Percentiles rank a stretch among this genome's conserved stretches.
phyloP scores from a whole-genome alignment of 2,113 vertebrate species.

The Platysternon megacephalum region DNA sequence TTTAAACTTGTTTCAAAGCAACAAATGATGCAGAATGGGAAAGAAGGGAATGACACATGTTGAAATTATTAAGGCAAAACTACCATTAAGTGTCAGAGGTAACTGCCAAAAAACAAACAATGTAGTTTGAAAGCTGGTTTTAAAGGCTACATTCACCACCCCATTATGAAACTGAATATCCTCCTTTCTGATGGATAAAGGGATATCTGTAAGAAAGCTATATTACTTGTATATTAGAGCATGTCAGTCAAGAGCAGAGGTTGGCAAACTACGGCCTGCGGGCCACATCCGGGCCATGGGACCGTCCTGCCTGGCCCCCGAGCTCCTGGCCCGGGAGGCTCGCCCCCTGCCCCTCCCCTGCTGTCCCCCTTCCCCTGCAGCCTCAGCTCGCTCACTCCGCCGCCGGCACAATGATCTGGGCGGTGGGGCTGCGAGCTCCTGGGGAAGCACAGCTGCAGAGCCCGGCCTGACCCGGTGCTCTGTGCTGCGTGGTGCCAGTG shows the following conservation, averaged over 20 bases:
- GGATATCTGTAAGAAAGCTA: not conserved
- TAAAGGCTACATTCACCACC: constrained; percentile 5
- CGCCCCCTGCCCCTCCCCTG: too few relatives aligned
- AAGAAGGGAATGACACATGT: constrained; percentile 4
- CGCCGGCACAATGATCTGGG: too few relatives aligned
- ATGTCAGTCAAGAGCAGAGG: not conserved
- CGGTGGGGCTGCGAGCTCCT: too few relatives aligned
- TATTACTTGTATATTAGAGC: not conserved
- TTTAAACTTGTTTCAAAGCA: constrained; percentile 6
- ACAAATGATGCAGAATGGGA: not conserved
- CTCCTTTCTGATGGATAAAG: not conserved
- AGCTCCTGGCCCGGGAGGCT: too few relatives aligned
- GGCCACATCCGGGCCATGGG: too few relatives aligned
- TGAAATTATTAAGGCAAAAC: constrained; percentile 52
- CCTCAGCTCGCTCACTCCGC: too few relatives aligned
- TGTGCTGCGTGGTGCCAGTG: too few relatives aligned
- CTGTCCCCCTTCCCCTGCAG: too few relatives aligned
- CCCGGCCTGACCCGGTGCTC: too few relatives aligned
- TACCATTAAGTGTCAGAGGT: not conserved
- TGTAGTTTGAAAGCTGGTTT: constrained; percentile 12
- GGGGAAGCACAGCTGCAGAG: too few relatives aligned
- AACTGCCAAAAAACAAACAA: constrained; percentile 31
- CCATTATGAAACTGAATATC: not conserved
- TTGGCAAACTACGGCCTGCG: too few relatives aligned
- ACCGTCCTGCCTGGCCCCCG: too few relatives aligned